Percentiles rank a stretch among this genome's conserved stretches.
These are phyloP conservation scores for Anguilla rostrata DNA, from an alignment of 2,113 vertebrate genomes.

Conservation along the genomic window DNA sequence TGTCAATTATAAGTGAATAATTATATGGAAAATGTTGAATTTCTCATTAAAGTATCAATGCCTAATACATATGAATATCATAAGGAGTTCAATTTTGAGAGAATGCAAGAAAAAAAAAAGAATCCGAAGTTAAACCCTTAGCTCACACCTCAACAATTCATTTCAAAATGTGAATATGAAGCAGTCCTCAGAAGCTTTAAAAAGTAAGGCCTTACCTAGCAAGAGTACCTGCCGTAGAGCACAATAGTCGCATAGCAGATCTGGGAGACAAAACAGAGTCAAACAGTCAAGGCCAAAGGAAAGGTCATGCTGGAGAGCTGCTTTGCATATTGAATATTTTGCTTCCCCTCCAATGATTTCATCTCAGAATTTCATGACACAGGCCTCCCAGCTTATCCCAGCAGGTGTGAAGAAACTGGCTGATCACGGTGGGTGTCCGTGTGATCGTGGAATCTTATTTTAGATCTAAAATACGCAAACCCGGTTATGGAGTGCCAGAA, in stretches of 20 bases:
- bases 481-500: neutral
- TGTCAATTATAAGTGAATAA: neutral
- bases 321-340: neutral
- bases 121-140: no score
- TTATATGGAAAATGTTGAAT: neutral
- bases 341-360: neutral
- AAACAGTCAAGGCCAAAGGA: neutral
- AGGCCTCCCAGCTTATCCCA: no score
- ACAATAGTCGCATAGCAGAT: neutral
- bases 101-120: no score
- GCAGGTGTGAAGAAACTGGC: no score
- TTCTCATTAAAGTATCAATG: neutral
- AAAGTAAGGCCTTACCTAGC: neutral
- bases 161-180: neutral
- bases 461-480: no score
- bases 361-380: no score
- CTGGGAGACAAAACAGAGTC: neutral
- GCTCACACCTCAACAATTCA: neutral
- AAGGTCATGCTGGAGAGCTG: neutral
- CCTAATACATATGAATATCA: neutral
- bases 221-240: neutral
- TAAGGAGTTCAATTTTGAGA: neutral
- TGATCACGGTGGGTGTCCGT: neutral
- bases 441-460: no score
- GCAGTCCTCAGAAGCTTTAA: neutral